Conservation (phyloP, 2,888 invertebrate species). For the Latheticus oryzae region DNA sequence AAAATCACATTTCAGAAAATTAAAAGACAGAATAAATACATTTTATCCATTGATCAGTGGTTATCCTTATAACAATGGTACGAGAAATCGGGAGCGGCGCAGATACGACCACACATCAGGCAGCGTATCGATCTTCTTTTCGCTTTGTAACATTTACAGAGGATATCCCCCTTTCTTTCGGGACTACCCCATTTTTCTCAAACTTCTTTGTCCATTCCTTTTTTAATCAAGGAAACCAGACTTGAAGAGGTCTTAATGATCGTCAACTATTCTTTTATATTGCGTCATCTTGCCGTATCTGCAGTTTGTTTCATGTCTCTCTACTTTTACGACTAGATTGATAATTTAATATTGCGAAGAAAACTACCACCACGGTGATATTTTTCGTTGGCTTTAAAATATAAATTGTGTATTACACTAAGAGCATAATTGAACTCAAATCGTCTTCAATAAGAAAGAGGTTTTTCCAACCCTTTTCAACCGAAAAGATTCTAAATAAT, state of each 20-base stretch:
- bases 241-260: constrained; percentile 43
- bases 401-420: too few species aligned
- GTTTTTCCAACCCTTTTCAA: constrained; percentile 50
- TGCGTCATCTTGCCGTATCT: constrained; percentile 16
- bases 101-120: constrained; percentile 44
- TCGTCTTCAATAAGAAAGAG: constrained; percentile 47
- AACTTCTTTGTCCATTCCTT: constrained; percentile 44
- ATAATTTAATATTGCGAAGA: too few species aligned
- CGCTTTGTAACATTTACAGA: constrained; percentile 46
- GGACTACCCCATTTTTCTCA: constrained; percentile 39
- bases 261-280: constrained; percentile 44
- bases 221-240: constrained; percentile 47
- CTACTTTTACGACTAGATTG: too few species aligned
- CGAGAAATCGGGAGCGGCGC: constrained; percentile 36
- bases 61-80: constrained; percentile 28
- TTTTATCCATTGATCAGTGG: constrained; percentile 23
- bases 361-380: too few species aligned
- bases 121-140: constrained; percentile 41
- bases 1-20: too few species aligned
- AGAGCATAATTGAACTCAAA: too few species aligned
- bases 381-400: too few species aligned
- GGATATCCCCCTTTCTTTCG: constrained; percentile 36
- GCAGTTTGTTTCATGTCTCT: too few species aligned
- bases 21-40: background rate
- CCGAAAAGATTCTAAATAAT: constrained; percentile 55